Conservation (phyloP, 37 sponge, comb jelly and placozoan species). For the Geodia barretti region DNA sequence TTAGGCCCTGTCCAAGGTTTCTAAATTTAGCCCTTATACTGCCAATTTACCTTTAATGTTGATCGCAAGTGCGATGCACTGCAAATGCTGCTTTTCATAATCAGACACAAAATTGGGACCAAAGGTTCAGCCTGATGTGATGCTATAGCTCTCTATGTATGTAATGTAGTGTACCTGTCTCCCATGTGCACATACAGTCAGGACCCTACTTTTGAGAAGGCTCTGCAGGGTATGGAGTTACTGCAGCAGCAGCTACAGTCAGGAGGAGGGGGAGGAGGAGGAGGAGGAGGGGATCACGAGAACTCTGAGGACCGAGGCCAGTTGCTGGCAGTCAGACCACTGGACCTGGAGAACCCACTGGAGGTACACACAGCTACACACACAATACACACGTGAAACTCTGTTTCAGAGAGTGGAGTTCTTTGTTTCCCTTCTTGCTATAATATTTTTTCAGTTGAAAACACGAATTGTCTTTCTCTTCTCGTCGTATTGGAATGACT, state of each 20-base stretch:
- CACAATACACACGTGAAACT: too few species aligned
- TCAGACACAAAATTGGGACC: too few species aligned
- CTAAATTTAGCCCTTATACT: neutral
- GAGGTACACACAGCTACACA: neutral
- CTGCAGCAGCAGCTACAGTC: neutral
- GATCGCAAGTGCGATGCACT: neutral
- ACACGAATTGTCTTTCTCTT: too few species aligned
- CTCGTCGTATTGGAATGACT: too few species aligned
- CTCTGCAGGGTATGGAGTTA: slow-evolving; percentile 7
- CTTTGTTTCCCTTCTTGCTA: too few species aligned
- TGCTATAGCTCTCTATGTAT: too few species aligned
- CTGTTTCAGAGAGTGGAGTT: too few species aligned
- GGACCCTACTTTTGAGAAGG: slow-evolving; percentile 25
- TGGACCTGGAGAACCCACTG: slow-evolving; percentile 1
- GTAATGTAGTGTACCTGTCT: neutral
- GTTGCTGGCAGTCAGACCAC: neutral
- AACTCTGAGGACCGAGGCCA: neutral
- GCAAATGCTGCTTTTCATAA: too few species aligned
- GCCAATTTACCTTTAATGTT: neutral
- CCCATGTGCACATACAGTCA: neutral
- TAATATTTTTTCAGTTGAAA: too few species aligned
- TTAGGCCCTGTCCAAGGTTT: too few species aligned
- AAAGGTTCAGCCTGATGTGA: too few species aligned
- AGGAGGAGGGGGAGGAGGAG: neutral
- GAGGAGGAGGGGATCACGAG: neutral